A percentile compares a stretch with the other conserved stretches of the same genome.
Evolutionary conservation across 2,797 vertebrate genomes (phyloP).

Genomic region (Lacerta bilineata): DNA sequence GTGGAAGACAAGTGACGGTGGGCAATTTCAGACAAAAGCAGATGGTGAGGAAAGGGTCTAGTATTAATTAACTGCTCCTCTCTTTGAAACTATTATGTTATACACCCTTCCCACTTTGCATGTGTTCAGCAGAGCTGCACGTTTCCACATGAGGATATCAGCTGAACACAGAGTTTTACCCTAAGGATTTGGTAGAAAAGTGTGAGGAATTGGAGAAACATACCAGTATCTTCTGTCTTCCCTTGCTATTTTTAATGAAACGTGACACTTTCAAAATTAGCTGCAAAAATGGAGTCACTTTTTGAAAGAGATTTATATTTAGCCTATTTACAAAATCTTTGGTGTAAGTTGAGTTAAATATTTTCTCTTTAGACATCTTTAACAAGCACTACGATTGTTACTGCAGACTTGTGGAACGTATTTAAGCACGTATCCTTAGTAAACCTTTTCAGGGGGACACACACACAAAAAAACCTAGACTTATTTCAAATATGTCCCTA

Average conservation of each 20-base stretch:
- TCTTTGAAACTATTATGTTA: background rate
- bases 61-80: background rate
- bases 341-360: slow-evolving; percentile 54
- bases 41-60: no score
- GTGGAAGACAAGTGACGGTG: background rate
- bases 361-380: slow-evolving; percentile 62
- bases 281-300: slow-evolving; percentile 63
- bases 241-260: slow-evolving; percentile 42
- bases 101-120: background rate
- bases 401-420: slow-evolving; percentile 37
- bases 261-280: slow-evolving; percentile 50
- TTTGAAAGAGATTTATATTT: slow-evolving; percentile 59
- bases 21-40: background rate
- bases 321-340: slow-evolving; percentile 63
- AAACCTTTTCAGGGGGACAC: slow-evolving; percentile 42
- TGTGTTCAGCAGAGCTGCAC: background rate
- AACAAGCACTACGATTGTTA: slow-evolving; percentile 61
- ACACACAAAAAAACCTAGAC: slow-evolving; percentile 43
- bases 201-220: background rate
- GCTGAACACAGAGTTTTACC: background rate
- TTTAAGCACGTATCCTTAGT: slow-evolving; percentile 52
- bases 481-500: slow-evolving; percentile 59
- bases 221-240: slow-evolving; percentile 11
- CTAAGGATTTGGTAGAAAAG: background rate
- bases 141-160: background rate